Evolutionary conservation across 2,113 vertebrate species (phyloP), one percentile per base, ranked within the genome.

Genomic region (Anhinga anhinga): DNA sequence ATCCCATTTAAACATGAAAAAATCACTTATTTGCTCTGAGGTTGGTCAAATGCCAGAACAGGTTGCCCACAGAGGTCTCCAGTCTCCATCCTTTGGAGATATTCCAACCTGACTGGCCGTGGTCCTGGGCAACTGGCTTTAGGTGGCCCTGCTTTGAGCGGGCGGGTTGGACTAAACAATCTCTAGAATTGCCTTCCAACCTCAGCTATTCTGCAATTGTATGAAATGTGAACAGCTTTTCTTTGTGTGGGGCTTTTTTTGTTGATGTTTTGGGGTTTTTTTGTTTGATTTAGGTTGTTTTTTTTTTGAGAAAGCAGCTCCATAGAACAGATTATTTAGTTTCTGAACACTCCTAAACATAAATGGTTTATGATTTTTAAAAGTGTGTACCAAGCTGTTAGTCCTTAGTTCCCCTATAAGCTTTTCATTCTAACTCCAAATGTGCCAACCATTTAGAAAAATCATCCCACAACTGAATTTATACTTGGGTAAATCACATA

Each of bases 71-170:
- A 45, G 34, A 25, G 7, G 7, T 11, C 52, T 53, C 15, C 52
- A 27, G 12, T 53, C 30, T 45, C 50, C 18, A 7, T 19, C 32
- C 7, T 7, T 7, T n/a, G 26, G 52, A 47, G 58, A 11, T 53
- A 8, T 2, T 88, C 25, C 27, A 79, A 0, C 26, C 8, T 65
- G 11, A 7, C 8, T 80, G n/a, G 11, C 20, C 4, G 0, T 22
- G 36, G 52, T 59, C 47, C 32, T 71, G 25, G 22, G 16, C 32
- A 18, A 40, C 25, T 0, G 0, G 14, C 56, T 90, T 18, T 63
- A n/a, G 29, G 8, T 32, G 27, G 13, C 26, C 12, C 30, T 34
- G 30, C 67, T 72, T 62, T 69, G 30, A 42, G 11, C 5, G 0
- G 3, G 7, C 32, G 3, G 5, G 19, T 67, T 78, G 19, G 40